These are phyloP conservation scores for Machimus atricapillus DNA, from an alignment of 2,888 invertebrate genomes.

Conservation along the genomic window DNA sequence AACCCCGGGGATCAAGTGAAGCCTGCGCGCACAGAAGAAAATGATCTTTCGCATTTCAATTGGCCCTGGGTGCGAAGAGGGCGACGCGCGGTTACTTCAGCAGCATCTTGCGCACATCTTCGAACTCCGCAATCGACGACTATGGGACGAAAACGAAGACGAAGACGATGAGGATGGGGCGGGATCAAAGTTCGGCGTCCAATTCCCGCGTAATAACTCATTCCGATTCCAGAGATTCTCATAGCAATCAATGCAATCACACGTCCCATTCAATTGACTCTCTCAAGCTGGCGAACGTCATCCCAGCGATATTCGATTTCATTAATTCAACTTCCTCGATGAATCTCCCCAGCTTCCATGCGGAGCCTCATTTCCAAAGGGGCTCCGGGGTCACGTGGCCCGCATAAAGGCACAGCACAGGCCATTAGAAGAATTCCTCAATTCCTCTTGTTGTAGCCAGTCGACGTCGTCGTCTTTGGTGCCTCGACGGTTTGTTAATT, in stretches of 20 bases:
- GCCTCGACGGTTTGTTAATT: conserved; percentile 41
- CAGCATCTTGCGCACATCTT: neutral
- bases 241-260: conserved; percentile 47
- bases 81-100: neutral
- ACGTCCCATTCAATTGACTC: conserved; percentile 46
- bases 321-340: conserved; percentile 45
- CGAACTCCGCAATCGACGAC: neutral
- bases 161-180: neutral
- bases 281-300: conserved; percentile 35
- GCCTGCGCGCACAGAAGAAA: neutral
- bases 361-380: conserved; percentile 6
- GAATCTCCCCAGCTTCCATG: conserved; percentile 34
- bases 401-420: conserved; percentile 22
- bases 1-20: neutral
- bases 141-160: too few species aligned
- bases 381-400: conserved; percentile 31
- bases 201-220: conserved; percentile 43
- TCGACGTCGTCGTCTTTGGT: neutral
- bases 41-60: neutral
- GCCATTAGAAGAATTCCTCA: conserved; percentile 28
- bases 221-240: conserved; percentile 44
- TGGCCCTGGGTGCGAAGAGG: neutral
- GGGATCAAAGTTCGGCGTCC: conserved; percentile 37
- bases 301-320: conserved; percentile 44
- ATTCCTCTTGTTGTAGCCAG: neutral